phyloP scores from a whole-genome alignment of 1,140 invertebrate genomes.

The Drosophila micromelanica region DNA sequence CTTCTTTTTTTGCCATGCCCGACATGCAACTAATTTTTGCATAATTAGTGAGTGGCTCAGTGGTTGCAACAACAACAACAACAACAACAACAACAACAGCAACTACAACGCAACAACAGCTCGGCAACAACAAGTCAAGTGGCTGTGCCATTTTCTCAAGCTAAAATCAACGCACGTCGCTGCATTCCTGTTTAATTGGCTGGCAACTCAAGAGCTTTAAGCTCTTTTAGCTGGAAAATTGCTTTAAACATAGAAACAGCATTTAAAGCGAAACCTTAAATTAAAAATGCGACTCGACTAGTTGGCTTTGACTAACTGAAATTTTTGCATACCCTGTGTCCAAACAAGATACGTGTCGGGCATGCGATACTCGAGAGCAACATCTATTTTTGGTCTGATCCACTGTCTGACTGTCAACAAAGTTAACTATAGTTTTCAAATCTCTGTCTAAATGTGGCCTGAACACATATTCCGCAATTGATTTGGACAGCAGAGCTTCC shows the following conservation, averaged over 20 bases:
- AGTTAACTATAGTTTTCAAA: too few species aligned
- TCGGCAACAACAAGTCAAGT: slow-evolving; percentile 65
- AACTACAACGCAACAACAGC: slow-evolving; percentile 40
- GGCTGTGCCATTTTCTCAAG: slow-evolving; percentile 77
- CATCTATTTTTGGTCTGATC: too few species aligned
- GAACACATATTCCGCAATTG: background rate
- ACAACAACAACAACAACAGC: slow-evolving; percentile 38
- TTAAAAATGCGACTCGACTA: slow-evolving; percentile 40
- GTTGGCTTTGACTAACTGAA: background rate
- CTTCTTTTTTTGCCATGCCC: slow-evolving; percentile 12
- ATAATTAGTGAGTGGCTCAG: slow-evolving; percentile 80
- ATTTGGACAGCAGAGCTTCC: background rate
- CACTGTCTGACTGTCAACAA: too few species aligned
- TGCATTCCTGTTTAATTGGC: slow-evolving; percentile 66
- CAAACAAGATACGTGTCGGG: background rate
- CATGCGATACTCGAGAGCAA: too few species aligned
- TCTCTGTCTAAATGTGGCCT: too few species aligned
- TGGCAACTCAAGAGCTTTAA: slow-evolving; percentile 33
- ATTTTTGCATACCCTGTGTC: background rate
- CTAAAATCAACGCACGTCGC: slow-evolving; percentile 51
- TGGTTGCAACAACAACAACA: slow-evolving; percentile 43
- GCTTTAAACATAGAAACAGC: slow-evolving; percentile 57
- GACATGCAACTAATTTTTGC: slow-evolving; percentile 58
- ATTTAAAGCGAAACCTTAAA: slow-evolving; percentile 62
- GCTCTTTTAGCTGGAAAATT: slow-evolving; percentile 6